These are phyloP conservation scores for Sus cebifrons DNA, from an alignment of 2,797 vertebrate genomes.

Conservation along the genomic window DNA sequence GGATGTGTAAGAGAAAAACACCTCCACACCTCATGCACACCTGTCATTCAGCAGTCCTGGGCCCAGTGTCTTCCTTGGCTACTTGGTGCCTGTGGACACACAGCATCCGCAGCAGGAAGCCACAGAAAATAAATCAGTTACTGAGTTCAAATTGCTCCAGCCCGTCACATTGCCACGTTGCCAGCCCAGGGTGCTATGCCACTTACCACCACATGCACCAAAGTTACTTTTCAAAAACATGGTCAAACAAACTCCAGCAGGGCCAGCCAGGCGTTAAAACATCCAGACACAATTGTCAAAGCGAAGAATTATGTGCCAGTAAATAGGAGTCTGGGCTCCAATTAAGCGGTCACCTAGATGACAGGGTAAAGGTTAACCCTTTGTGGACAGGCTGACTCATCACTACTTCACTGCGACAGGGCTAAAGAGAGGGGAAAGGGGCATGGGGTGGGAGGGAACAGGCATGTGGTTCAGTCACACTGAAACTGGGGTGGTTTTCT, in stretches of 20 bases:
- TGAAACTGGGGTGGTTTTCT: conserved; percentile 64
- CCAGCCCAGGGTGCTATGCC: conserved; percentile 39
- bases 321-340: conserved; percentile 42
- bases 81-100: not conserved
- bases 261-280: conserved; percentile 72
- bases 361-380: conserved; percentile 59
- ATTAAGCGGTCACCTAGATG: conserved; percentile 57
- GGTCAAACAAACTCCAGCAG: conserved; percentile 45
- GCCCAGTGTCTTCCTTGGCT: not conserved
- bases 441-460: not conserved
- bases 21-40: not conserved
- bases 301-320: conserved; percentile 56
- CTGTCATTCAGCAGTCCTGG: not conserved
- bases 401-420: not conserved
- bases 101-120: not conserved
- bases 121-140: conserved; percentile 34
- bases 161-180: not conserved
- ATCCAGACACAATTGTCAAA: conserved; percentile 64
- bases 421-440: not conserved
- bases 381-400: not conserved
- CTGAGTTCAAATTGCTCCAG: conserved; percentile 25
- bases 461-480: not conserved
- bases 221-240: conserved; percentile 79
- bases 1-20: not conserved
- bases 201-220: conserved; percentile 31